Evolutionary conservation across 2,888 invertebrate genomes (phyloP), one percentile per base, ranked within the genome.

Genomic region (Apoda limacodes): DNA sequence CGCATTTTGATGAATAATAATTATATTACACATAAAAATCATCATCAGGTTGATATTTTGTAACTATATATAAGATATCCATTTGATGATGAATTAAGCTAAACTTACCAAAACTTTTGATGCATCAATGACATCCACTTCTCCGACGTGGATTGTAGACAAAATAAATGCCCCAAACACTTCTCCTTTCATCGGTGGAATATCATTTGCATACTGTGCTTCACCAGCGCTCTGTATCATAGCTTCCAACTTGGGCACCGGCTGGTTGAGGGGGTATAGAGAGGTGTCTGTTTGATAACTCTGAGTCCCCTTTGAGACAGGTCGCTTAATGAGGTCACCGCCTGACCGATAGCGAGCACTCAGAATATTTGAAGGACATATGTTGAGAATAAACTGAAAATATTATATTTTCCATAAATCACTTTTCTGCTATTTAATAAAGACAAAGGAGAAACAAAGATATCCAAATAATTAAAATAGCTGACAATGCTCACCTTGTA

Each of bases 161-260:
- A 83, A 55, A 2, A 90, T 88, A 41, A 90, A 88, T 0, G 86
- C 87, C 2, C 83, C 90, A 52, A 84, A 85, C 4, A 90, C 83
- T 59, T 92, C 87, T 43, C 85, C 82, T 0, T 72, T 72, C 9
- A 67, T 48, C 0, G 78, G 63, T 2, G 85, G 84, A 14, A 85
- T 60, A 44, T 91, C 90, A 46, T 87, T 86, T 2, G 83, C 70
- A 51, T 83, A 92, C 42, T 83, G 71, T 0, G 88, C 89, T 50
- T 90, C 88, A 1, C 90, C 91, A 11, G 85, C 68, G 25, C 83
- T 80, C 55, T 88, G 88, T 13, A 78, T 74, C 4, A 55, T 25
- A 0, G 59, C 72, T 55, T 89, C 89, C 2, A 88, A 45, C 59
- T 92, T 92, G 1, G 83, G 72, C 3, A 90, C 59, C 0, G 91